Evolutionary conservation across 2,888 invertebrate genomes (phyloP).

Genomic region (Notodonta dromedarius): DNA sequence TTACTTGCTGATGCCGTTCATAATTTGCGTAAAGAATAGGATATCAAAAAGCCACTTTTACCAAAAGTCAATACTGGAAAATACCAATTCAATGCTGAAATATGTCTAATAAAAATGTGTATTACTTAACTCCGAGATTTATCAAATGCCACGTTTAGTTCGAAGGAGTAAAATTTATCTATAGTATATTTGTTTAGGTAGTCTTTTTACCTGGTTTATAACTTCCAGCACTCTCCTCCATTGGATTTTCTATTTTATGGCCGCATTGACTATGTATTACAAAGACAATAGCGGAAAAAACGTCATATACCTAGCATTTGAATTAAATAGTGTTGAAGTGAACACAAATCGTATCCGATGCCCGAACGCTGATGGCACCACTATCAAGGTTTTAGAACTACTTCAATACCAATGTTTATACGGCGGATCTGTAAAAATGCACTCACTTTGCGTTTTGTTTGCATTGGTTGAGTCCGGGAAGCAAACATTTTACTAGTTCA

Average conservation of each 20-base stretch:
- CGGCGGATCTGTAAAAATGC: slow-evolving; percentile 45
- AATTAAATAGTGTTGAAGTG: slow-evolving; percentile 1
- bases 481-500: slow-evolving; percentile 51
- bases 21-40: slow-evolving; percentile 68
- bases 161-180: slow-evolving; percentile 32
- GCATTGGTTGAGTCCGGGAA: slow-evolving; percentile 45
- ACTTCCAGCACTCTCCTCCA: slow-evolving; percentile 11
- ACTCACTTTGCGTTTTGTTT: slow-evolving; percentile 53
- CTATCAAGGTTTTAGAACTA: slow-evolving; percentile 26
- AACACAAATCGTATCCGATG: background rate
- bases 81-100: slow-evolving; percentile 13
- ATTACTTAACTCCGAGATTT: slow-evolving; percentile 18
- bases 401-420: slow-evolving; percentile 37
- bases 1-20: slow-evolving; percentile 74
- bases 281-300: background rate
- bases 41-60: slow-evolving; percentile 43
- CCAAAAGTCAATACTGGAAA: slow-evolving; percentile 35
- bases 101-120: slow-evolving; percentile 17
- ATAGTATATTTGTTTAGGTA: slow-evolving; percentile 14
- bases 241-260: background rate
- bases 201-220: slow-evolving; percentile 18
- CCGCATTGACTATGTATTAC: slow-evolving; percentile 3
- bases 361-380: slow-evolving; percentile 10
- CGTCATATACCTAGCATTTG: background rate
- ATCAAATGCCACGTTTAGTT: slow-evolving; percentile 19